Conservation (phyloP, 2,888 invertebrate species). For the Hydroisotoma schaefferi region DNA sequence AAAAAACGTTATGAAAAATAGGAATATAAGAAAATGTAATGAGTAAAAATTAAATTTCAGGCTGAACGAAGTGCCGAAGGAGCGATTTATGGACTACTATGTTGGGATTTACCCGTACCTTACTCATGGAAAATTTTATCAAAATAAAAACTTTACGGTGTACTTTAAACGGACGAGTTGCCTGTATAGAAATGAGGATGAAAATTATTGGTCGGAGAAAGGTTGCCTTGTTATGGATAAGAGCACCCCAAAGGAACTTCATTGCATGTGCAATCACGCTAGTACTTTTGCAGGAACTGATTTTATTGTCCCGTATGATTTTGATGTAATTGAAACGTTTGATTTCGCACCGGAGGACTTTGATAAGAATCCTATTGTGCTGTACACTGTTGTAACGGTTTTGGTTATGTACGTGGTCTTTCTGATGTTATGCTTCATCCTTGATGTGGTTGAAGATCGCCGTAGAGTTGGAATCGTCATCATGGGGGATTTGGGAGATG, state of each 20-base stretch:
- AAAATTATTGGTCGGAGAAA: constrained; percentile 30
- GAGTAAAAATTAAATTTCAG: neutral
- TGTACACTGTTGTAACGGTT: constrained; percentile 26
- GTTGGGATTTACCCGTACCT: constrained; percentile 23
- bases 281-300: constrained; percentile 35
- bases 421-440: constrained; percentile 18
- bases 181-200: constrained; percentile 28
- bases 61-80: constrained; percentile 11
- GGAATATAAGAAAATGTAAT: neutral
- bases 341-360: constrained; percentile 26
- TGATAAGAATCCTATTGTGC: constrained; percentile 28
- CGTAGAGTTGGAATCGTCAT: constrained; percentile 34
- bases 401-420: constrained; percentile 27
- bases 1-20: neutral
- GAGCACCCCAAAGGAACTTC: neutral
- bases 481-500: constrained; percentile 32
- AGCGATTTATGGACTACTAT: constrained; percentile 29
- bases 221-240: constrained; percentile 24
- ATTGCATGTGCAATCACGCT: constrained; percentile 36
- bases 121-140: neutral
- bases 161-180: constrained; percentile 25
- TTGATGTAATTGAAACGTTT: constrained; percentile 20
- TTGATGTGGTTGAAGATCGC: constrained; percentile 23
- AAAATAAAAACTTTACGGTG: constrained; percentile 8
- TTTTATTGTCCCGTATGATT: constrained; percentile 27